Percentiles rank a stretch among this genome's conserved stretches.
These are phyloP conservation scores for Craniophora ligustri DNA, from an alignment of 2,888 invertebrate species.

Conservation along the genomic window DNA sequence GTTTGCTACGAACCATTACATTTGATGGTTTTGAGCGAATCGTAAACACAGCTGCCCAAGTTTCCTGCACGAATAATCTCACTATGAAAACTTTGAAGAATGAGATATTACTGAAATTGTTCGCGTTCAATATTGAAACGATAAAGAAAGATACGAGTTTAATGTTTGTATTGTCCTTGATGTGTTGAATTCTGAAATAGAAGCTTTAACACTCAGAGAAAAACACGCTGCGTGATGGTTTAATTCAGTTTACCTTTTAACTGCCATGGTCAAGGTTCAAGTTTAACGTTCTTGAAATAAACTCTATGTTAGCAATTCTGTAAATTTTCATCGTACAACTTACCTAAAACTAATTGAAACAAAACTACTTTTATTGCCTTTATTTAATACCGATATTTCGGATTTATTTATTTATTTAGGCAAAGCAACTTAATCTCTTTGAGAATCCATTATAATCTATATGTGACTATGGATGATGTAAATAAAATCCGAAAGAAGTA, in stretches of 20 bases:
- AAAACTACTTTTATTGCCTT: no score
- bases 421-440: no score
- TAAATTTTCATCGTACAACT: no score
- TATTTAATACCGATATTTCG: no score
- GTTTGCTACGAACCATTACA: conserved; percentile 26
- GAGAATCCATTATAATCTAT: no score
- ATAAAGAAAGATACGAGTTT: conserved; percentile 9
- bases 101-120: conserved; percentile 17
- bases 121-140: conserved; percentile 8
- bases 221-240: neutral
- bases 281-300: neutral
- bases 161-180: conserved; percentile 10
- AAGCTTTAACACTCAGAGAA: neutral
- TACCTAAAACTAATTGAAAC: no score
- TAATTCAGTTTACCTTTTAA: neutral
- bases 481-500: no score
- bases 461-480: no score
- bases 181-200: conserved; percentile 1
- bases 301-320: no score
- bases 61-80: conserved; percentile 16
- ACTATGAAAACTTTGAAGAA: conserved; percentile 24
- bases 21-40: conserved; percentile 37
- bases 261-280: conserved; percentile 6
- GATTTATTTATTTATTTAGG: no score
- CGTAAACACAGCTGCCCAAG: conserved; percentile 46